Conservation (phyloP, 2,888 invertebrate genomes). For the Malthinus seriepunctatus region DNA sequence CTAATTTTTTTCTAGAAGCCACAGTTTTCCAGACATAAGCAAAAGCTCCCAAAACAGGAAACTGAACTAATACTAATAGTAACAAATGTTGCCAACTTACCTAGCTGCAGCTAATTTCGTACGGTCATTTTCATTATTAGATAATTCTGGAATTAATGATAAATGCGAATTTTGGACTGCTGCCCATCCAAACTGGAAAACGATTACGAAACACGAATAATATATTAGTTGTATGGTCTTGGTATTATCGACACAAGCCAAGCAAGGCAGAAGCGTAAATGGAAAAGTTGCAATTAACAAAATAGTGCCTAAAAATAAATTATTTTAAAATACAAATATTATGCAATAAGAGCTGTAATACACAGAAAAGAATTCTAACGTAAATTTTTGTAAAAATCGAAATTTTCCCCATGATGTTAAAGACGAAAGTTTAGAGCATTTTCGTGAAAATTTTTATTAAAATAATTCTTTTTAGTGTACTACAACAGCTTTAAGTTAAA, state of each 20-base stretch:
- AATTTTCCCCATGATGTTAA: too few relatives aligned
- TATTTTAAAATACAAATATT: background rate
- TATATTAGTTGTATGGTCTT: slow-evolving; percentile 75
- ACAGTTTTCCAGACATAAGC: too few relatives aligned
- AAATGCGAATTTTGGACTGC: slow-evolving; percentile 89
- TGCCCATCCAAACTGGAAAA: slow-evolving; percentile 95
- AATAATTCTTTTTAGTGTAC: too few relatives aligned
- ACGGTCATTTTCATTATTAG: slow-evolving; percentile 72
- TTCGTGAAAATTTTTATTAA: too few relatives aligned
- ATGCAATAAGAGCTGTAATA: background rate
- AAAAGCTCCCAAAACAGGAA: background rate
- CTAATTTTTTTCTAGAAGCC: too few relatives aligned
- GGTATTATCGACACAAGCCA: slow-evolving; percentile 65
- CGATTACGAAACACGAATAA: slow-evolving; percentile 73
- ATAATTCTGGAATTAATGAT: slow-evolving; percentile 84
- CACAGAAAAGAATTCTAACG: background rate
- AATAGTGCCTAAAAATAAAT: slow-evolving; percentile 64
- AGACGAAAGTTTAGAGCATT: too few relatives aligned
- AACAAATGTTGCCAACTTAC: slow-evolving; percentile 50
- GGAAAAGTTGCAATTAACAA: slow-evolving; percentile 82
- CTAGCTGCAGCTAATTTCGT: slow-evolving; percentile 77
- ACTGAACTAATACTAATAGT: too few relatives aligned
- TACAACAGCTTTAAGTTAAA: background rate
- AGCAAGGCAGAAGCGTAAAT: slow-evolving; percentile 81
- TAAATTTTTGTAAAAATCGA: too few relatives aligned